Evolutionary conservation across 2,113 vertebrate genomes (phyloP).

Genomic region (Osmerus mordax): DNA sequence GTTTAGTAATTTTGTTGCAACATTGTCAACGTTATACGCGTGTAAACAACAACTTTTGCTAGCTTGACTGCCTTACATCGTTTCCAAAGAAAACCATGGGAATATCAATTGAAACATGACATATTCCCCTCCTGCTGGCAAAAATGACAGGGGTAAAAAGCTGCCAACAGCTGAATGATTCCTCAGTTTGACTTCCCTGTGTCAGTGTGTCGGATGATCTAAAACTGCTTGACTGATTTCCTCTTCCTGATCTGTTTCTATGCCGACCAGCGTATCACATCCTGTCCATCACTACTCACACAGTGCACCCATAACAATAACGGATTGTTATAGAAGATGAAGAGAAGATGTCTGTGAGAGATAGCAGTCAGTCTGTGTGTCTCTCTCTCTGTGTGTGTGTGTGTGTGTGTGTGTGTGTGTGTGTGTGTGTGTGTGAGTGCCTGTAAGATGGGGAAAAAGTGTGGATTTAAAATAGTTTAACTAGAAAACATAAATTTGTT

Average conservation of each 20-base stretch:
- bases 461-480: neutral
- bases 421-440: neutral
- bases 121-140: conserved; percentile 27
- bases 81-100: conserved; percentile 50
- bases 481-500: neutral
- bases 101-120: conserved; percentile 63
- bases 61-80: conserved; percentile 52
- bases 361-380: neutral
- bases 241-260: conserved; percentile 16
- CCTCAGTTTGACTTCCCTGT: neutral
- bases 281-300: conserved; percentile 9
- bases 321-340: neutral
- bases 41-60: conserved; percentile 58
- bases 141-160: no score
- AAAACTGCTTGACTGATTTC: conserved; percentile 28
- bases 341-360: no score
- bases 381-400: neutral
- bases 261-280: neutral
- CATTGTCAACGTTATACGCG: conserved; percentile 44
- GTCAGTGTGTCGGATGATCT: neutral
- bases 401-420: neutral
- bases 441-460: neutral
- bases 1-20: conserved; percentile 65
- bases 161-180: conserved; percentile 33
- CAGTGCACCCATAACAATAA: conserved; percentile 24